Conservation (phyloP, 2,888 invertebrate species). For the Athripsodes cinereus region DNA sequence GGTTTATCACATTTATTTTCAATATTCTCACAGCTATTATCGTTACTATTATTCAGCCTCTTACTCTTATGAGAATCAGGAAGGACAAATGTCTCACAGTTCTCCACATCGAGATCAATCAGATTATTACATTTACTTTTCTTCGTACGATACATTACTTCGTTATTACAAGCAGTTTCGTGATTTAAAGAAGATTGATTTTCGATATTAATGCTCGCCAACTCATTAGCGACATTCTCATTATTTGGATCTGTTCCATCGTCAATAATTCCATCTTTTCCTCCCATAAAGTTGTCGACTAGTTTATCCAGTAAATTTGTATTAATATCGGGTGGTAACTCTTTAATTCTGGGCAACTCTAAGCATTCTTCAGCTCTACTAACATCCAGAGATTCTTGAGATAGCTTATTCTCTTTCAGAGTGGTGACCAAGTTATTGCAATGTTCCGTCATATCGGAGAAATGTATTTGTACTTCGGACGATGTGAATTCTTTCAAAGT, state of each 20-base stretch:
- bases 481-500: conserved; percentile 42
- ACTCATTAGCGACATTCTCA: conserved; percentile 37
- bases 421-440: conserved; percentile 33
- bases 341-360: conserved; percentile 56
- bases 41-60: not conserved
- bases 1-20: not conserved
- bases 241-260: conserved; percentile 30
- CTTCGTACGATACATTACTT: conserved; percentile 20
- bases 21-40: not conserved
- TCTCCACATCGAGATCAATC: conserved; percentile 2
- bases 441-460: conserved; percentile 34
- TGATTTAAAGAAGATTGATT: conserved; percentile 9
- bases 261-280: conserved; percentile 29
- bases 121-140: conserved; percentile 17
- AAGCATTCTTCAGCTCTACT: conserved; percentile 69
- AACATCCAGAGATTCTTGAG: conserved; percentile 40
- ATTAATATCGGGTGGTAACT: conserved; percentile 43
- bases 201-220: conserved; percentile 30
- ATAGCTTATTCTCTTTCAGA: conserved; percentile 30
- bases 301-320: conserved; percentile 43
- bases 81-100: not conserved
- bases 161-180: conserved; percentile 7
- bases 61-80: not conserved
- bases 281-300: conserved; percentile 28
- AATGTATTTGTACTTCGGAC: conserved; percentile 40